These are phyloP conservation scores for Gnatocerus cornutus DNA, from an alignment of 2,888 invertebrate species.

Conservation along the genomic window DNA sequence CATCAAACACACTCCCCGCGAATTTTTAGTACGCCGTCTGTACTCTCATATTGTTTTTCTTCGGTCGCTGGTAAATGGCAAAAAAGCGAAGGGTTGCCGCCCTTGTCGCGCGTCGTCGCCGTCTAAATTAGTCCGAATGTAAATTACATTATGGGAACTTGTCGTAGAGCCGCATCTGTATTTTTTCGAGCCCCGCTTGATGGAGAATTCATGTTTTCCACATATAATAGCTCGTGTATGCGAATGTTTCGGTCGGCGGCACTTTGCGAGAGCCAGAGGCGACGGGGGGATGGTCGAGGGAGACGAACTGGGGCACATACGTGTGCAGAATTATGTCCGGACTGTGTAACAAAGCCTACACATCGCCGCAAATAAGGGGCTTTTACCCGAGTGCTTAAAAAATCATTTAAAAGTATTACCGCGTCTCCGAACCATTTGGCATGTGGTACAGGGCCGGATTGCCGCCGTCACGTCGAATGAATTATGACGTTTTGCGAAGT, in stretches of 20 bases:
- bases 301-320: constrained; percentile 50
- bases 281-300: constrained; percentile 28
- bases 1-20: constrained; percentile 7
- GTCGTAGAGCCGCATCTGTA: constrained; percentile 55
- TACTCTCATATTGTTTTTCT: constrained; percentile 14
- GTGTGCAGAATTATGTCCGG: constrained; percentile 55
- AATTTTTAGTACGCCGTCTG: background rate
- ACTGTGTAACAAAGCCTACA: constrained; percentile 54
- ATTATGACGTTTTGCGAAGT: constrained; percentile 35
- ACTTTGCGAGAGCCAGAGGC: constrained; percentile 56
- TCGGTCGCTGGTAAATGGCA: background rate
- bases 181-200: constrained; percentile 58
- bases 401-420: constrained; percentile 54
- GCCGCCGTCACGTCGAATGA: constrained; percentile 26
- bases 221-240: constrained; percentile 61
- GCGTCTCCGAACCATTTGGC: constrained; percentile 29
- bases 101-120: constrained; percentile 14
- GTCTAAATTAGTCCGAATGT: constrained; percentile 53
- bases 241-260: constrained; percentile 60
- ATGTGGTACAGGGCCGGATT: constrained; percentile 18
- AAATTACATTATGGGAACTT: constrained; percentile 58
- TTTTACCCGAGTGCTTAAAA: constrained; percentile 55
- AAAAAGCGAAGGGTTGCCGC: constrained; percentile 2
- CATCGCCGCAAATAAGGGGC: constrained; percentile 55
- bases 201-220: constrained; percentile 64